A percentile compares a stretch with the other conserved stretches of the same genome.
Evolutionary conservation across 1,140 invertebrate species (phyloP).

Genomic region (Kradibia gibbosae): DNA sequence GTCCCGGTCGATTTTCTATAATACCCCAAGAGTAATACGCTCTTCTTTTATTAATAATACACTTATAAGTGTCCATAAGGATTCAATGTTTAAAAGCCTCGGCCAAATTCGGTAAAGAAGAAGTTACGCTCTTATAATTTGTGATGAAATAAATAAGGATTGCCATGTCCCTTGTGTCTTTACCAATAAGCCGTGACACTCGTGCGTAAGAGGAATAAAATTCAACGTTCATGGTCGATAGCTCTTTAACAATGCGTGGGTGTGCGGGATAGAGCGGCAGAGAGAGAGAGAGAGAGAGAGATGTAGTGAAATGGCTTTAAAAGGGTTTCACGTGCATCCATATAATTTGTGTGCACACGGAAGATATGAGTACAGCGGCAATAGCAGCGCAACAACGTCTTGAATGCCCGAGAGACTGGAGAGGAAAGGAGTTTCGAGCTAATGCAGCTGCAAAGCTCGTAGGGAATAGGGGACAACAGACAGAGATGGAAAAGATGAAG

Average conservation of each 20-base stretch:
- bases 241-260: neutral
- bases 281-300: neutral
- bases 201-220: neutral
- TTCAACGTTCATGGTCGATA: neutral
- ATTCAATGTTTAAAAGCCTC: too few species aligned
- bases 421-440: neutral
- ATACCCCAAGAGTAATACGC: too few species aligned
- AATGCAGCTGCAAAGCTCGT: neutral
- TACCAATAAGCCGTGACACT: neutral
- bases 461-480: neutral
- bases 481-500: constrained; percentile 32
- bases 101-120: too few species aligned
- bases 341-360: neutral
- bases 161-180: neutral
- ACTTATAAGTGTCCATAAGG: too few species aligned
- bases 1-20: too few species aligned
- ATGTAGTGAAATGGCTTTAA: neutral
- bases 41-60: too few species aligned
- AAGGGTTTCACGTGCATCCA: neutral
- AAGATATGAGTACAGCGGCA: neutral
- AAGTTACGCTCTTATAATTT: neutral
- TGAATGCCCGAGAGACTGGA: too few species aligned
- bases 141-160: neutral
- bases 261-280: neutral
- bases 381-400: neutral